These are phyloP conservation scores for Tupaia chinensis DNA, from an alignment of 2,113 vertebrate species.

Conservation along the genomic window DNA sequence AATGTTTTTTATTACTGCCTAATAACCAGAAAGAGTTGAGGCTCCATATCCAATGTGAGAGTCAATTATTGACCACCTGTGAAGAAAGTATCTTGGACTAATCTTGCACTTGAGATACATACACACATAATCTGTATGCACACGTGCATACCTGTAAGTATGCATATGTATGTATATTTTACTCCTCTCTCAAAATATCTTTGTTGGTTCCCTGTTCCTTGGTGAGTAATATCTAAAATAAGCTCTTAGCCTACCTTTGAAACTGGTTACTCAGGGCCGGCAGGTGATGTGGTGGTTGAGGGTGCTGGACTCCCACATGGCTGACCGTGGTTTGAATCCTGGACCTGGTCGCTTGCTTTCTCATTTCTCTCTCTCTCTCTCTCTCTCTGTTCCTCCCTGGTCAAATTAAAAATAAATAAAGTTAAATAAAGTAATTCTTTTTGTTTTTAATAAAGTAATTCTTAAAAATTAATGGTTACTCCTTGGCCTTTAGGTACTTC, in stretches of 20 bases:
- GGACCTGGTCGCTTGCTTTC: no score
- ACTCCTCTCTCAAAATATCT: not conserved
- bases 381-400: no score
- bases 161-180: not conserved
- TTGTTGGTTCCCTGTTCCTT: not conserved
- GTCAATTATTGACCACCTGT: not conserved
- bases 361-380: no score
- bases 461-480: no score
- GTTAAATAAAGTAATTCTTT: no score
- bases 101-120: not conserved
- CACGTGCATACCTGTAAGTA: not conserved
- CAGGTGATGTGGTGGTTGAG: no score
- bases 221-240: conserved; percentile 36
- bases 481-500: not conserved
- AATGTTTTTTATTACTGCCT: not conserved
- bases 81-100: conserved; percentile 4
- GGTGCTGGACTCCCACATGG: no score
- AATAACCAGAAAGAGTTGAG: not conserved
- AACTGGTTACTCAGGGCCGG: not conserved
- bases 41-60: not conserved
- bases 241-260: not conserved
- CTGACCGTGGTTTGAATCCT: no score
- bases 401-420: no score
- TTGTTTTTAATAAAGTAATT: no score
- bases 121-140: not conserved